Evolutionary conservation across 2,797 vertebrate genomes (phyloP).

Genomic region (Gallinago stenura): DNA sequence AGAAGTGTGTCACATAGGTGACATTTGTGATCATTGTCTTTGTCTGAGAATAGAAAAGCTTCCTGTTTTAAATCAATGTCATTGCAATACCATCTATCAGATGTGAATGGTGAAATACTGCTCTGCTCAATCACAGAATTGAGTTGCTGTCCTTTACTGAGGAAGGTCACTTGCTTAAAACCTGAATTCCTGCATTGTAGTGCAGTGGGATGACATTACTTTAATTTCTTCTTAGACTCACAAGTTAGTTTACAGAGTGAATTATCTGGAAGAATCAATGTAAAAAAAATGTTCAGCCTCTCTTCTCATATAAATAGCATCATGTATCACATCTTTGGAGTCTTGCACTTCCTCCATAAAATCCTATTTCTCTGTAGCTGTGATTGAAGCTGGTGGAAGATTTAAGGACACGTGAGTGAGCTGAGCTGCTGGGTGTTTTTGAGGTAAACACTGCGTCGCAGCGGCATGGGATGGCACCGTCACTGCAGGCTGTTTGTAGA

Average conservation of each 20-base stretch:
- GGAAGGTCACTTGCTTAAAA: neutral
- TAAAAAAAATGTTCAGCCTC: neutral
- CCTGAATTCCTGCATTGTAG: neutral
- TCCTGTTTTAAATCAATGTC: neutral
- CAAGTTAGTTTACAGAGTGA: neutral
- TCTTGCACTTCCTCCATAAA: neutral
- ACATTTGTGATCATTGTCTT: slow-evolving; percentile 22
- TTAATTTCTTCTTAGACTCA: neutral
- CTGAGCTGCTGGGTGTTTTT: neutral
- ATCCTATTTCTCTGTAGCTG: neutral
- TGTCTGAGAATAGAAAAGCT: slow-evolving; percentile 11
- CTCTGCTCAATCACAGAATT: neutral
- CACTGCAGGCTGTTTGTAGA: neutral
- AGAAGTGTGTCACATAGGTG: neutral
- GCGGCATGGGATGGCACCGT: accelerated
- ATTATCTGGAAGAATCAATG: neutral
- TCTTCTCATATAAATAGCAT: neutral
- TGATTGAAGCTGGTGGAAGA: neutral
- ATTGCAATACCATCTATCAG: neutral
- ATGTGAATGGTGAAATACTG: neutral
- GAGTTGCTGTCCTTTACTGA: neutral
- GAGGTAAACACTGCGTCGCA: neutral
- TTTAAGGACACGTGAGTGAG: neutral
- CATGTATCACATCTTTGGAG: neutral
- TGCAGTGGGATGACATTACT: neutral